These are phyloP conservation scores for Etheostoma cragini DNA, from an alignment of 2,113 vertebrate genomes.

Conservation along the genomic window DNA sequence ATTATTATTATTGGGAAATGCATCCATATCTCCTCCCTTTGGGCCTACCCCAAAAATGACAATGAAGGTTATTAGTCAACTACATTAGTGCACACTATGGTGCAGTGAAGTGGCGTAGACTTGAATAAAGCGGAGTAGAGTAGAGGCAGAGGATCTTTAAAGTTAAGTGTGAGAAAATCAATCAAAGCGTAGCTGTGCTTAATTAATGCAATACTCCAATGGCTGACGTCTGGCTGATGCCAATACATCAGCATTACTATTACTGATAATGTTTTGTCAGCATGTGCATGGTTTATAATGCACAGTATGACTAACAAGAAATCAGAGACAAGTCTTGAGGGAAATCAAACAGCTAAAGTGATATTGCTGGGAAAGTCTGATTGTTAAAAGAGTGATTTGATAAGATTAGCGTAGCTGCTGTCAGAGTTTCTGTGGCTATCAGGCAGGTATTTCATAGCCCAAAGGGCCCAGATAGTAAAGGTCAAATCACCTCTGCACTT, in stretches of 20 bases:
- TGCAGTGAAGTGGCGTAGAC: background rate
- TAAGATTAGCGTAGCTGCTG: background rate
- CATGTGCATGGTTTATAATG: no score
- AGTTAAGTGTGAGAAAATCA: conserved; percentile 11
- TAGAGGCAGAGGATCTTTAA: background rate
- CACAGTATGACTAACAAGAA: background rate
- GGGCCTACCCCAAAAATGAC: no score
- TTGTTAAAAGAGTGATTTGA: background rate
- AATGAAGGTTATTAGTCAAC: background rate
- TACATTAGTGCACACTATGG: background rate
- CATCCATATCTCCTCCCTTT: background rate
- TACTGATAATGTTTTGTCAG: no score
- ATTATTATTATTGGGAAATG: background rate
- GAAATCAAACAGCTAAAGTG: background rate
- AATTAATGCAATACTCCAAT: background rate
- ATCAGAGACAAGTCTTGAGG: no score
- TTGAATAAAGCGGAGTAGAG: background rate
- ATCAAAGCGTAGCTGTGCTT: conserved; percentile 6
- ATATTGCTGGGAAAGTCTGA: background rate
- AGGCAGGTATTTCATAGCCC: background rate
- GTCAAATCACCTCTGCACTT: background rate
- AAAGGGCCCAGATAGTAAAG: background rate
- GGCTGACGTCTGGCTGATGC: background rate
- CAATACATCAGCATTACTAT: no score
- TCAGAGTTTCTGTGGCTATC: background rate